These are phyloP conservation scores for Epirrita christyi DNA, from an alignment of 2,888 invertebrate genomes.

Conservation along the genomic window DNA sequence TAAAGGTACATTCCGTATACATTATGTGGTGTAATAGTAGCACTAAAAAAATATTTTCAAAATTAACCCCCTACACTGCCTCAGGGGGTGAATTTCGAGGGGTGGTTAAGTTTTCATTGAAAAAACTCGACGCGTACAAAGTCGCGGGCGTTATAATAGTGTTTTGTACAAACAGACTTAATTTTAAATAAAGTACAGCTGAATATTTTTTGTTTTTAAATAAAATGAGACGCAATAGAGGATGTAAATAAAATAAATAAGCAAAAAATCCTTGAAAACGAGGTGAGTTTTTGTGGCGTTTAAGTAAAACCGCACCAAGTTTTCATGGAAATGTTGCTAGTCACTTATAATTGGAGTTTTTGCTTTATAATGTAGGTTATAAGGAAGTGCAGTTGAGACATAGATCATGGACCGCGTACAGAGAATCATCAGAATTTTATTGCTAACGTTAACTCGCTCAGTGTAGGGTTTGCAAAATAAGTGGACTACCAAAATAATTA, in stretches of 20 bases:
- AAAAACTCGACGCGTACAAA: too few relatives aligned
- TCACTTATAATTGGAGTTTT: slow-evolving; percentile 58
- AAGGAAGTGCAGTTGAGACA: slow-evolving; percentile 57
- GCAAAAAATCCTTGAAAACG: slow-evolving; percentile 34
- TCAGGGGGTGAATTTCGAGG: too few relatives aligned
- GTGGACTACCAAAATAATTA: not conserved
- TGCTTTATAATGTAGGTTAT: slow-evolving; percentile 52
- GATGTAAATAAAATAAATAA: slow-evolving; percentile 33
- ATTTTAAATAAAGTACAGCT: too few relatives aligned
- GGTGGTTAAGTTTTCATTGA: too few relatives aligned
- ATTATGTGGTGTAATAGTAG: too few relatives aligned
- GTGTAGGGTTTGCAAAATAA: slow-evolving; percentile 40
- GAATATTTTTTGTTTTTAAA: not conserved
- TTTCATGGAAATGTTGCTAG: slow-evolving; percentile 60
- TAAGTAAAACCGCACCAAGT: slow-evolving; percentile 43
- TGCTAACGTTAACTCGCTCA: slow-evolving; percentile 39
- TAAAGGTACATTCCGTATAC: too few relatives aligned
- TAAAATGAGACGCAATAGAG: slow-evolving; percentile 22
- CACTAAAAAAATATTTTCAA: too few relatives aligned
- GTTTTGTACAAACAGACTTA: too few relatives aligned
- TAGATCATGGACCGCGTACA: slow-evolving; percentile 50
- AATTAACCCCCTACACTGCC: too few relatives aligned
- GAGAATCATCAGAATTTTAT: slow-evolving; percentile 50
- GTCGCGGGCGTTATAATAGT: too few relatives aligned
- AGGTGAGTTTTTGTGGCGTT: slow-evolving; percentile 33